Evolutionary conservation across 2,888 invertebrate species (phyloP), one percentile per base, ranked within the genome.

Genomic region (Oscheius myriophilus): DNA sequence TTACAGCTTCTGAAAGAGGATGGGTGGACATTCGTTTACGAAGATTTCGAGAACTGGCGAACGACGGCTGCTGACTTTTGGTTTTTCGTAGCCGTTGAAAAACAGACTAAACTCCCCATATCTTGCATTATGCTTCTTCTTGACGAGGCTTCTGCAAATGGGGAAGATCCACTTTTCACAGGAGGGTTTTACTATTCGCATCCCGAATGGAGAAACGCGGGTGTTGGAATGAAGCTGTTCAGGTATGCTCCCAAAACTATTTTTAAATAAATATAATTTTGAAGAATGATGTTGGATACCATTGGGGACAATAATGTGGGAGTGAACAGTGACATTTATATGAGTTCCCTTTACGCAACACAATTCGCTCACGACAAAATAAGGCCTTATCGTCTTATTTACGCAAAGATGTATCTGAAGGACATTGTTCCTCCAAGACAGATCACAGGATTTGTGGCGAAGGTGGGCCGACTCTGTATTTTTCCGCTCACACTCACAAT

Each of bases 111-210:
- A 0, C 67, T 65, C 18, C 58, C 70, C 1, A 70, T 62, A 6
- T 64, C 70, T 1, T 61, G 59, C 0, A 67, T 73, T n/a, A 67
- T 67, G n/a, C 43, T 73, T 41, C 59, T 61, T 12, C 68, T 63
- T 1, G 39, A 51, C n/a, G 41, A 63, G 25, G 52, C 70, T 46
- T 70, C 67, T 62, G 69, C 62, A 43, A 58, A 43, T 11, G 53
- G 33, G 1, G 61, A 70, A 4, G 73, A 68, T 26, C 65, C 67
- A 7, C 64, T 73, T 7, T 73, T 62, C 62, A 67, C 73, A 0
- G 49, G 71, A n/a, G 73, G 73, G 54, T 67, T 69, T 59, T 70
- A 58, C 57, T 73, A 73, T 43, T 62, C 64, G n/a, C 53, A 52
- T 2, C 62, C 51, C n/a, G 67, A 73, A 39, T 64, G 65, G 33